Evolutionary conservation across 2,113 vertebrate species (phyloP).

Genomic region (Forbesichthys agassizii): DNA sequence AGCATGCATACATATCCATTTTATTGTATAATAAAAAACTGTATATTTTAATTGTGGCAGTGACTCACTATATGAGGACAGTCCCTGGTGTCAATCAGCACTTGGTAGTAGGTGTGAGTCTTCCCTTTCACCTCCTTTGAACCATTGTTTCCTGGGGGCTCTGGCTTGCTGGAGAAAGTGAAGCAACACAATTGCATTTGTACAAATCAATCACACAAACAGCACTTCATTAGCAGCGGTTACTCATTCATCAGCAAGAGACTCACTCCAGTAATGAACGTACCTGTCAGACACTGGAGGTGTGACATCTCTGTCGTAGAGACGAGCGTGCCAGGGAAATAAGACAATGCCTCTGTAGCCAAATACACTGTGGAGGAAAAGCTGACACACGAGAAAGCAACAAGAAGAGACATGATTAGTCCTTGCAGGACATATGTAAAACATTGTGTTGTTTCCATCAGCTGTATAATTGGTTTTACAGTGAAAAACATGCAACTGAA

Average conservation of each 20-base stretch:
- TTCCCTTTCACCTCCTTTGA: conserved; percentile 97
- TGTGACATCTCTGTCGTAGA: conserved; percentile 93
- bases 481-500: background rate
- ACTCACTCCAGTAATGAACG: background rate
- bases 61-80: conserved; percentile 94
- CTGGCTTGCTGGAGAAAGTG: conserved; percentile 67
- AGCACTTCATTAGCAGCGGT: background rate
- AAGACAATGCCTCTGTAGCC: conserved; percentile 95
- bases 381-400: conserved; percentile 72
- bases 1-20: no score
- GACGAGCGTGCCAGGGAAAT: conserved; percentile 97
- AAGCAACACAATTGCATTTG: background rate
- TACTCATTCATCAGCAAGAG: background rate
- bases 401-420: conserved; percentile 15
- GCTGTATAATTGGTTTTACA: conserved; percentile 33
- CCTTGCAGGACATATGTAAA: conserved; percentile 9
- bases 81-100: conserved; percentile 92
- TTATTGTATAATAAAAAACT: background rate
- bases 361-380: conserved; percentile 97
- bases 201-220: background rate
- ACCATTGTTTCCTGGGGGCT: conserved; percentile 82
- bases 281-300: conserved; percentile 89
- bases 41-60: background rate
- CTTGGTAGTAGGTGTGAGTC: conserved; percentile 97
- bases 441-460: conserved; percentile 6